phyloP scores from a whole-genome alignment of 1,140 invertebrate species.

The Acyrthosiphon pisum region DNA sequence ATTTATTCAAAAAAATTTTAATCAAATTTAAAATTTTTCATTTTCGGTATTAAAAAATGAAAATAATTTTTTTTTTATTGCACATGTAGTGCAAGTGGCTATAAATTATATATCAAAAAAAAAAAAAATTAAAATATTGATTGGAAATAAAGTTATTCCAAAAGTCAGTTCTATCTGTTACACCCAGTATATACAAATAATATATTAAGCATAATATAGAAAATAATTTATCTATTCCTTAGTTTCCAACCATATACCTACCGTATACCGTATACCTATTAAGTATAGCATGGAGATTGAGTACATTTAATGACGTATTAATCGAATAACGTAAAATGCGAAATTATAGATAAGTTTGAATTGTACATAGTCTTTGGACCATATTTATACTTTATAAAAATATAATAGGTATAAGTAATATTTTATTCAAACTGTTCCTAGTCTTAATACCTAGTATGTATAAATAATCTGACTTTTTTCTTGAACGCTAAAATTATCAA shows the following conservation, averaged over 20 bases:
- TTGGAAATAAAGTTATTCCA: too few relatives aligned
- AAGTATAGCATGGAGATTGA: not conserved
- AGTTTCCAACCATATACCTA: not conserved
- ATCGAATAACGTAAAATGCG: not conserved
- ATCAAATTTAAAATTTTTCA: too few relatives aligned
- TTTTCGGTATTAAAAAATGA: too few relatives aligned
- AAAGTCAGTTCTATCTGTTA: too few relatives aligned
- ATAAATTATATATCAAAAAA: too few relatives aligned
- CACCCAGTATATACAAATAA: too few relatives aligned
- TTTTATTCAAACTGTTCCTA: not conserved
- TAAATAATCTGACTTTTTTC: not conserved
- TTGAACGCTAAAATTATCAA: too few relatives aligned
- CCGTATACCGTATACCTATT: not conserved
- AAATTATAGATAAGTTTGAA: conserved; percentile 17
- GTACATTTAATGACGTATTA: not conserved
- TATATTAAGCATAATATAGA: not conserved
- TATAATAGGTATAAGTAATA: not conserved
- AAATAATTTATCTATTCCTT: not conserved
- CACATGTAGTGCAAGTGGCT: too few relatives aligned
- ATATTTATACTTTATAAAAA: not conserved
- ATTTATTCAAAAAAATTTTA: too few relatives aligned
- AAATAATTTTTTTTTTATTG: too few relatives aligned
- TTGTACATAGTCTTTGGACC: conserved; percentile 4
- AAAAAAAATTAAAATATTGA: too few relatives aligned
- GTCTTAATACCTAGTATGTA: not conserved